phyloP scores from a whole-genome alignment of 2,888 invertebrate species.

The Apantesis nais region DNA sequence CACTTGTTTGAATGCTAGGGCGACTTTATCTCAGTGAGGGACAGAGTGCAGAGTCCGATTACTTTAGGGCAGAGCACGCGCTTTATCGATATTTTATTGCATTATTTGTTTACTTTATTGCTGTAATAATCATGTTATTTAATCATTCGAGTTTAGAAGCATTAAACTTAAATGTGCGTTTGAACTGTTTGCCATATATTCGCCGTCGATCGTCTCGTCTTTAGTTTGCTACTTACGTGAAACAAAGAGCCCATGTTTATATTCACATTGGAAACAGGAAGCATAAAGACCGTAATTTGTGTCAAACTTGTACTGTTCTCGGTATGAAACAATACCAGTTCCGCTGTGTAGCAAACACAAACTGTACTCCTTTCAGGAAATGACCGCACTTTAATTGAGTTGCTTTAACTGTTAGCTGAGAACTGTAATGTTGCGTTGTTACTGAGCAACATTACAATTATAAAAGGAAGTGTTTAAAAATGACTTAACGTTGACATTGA shows the following conservation, averaged over 20 bases:
- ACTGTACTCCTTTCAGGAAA: constrained; percentile 79
- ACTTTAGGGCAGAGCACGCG: constrained; percentile 67
- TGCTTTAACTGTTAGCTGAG: constrained; percentile 54
- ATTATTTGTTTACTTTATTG: constrained; percentile 6
- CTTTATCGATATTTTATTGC: constrained; percentile 58
- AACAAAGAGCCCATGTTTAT: constrained; percentile 76
- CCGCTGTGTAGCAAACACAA: constrained; percentile 77
- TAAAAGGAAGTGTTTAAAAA: constrained; percentile 53
- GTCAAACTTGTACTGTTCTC: constrained; percentile 75
- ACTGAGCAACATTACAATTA: constrained; percentile 44
- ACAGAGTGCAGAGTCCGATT: constrained; percentile 85
- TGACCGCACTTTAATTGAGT: constrained; percentile 64
- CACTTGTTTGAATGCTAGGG: constrained; percentile 85
- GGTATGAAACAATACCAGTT: constrained; percentile 83
- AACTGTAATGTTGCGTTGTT: constrained; percentile 48
- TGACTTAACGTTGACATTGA: constrained; percentile 51
- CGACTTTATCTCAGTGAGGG: constrained; percentile 83
- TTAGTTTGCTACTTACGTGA: constrained; percentile 50
- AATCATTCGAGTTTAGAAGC: not conserved
- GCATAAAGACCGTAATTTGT: constrained; percentile 76
- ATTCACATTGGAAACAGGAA: constrained; percentile 83
- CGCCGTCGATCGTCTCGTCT: constrained; percentile 28
- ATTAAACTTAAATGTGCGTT: constrained; percentile 11
- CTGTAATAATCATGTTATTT: not conserved
- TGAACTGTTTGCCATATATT: constrained; percentile 25